Evolutionary conservation across 2,888 invertebrate species (phyloP).

Genomic region (Malacosoma neustria): DNA sequence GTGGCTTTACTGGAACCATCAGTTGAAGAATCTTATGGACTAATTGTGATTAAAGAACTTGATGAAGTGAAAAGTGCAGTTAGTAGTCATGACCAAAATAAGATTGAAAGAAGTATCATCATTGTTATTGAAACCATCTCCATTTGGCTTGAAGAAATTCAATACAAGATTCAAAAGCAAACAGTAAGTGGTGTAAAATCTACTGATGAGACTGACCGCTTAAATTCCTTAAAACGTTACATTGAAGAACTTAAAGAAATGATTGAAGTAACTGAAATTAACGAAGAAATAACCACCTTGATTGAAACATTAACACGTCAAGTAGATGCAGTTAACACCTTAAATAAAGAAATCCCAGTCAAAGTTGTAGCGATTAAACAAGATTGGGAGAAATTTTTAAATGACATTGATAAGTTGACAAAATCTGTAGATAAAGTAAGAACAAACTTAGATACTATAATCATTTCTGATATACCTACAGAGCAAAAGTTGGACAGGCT

Average conservation of each 20-base stretch:
- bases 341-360: constrained; percentile 59
- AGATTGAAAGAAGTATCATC: constrained; percentile 81
- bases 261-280: constrained; percentile 79
- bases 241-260: constrained; percentile 77
- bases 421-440: constrained; percentile 65
- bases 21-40: constrained; percentile 55
- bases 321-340: constrained; percentile 80
- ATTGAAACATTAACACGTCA: constrained; percentile 78
- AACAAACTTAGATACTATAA: constrained; percentile 68
- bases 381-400: constrained; percentile 82
- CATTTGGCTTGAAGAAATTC: constrained; percentile 89
- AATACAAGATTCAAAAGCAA: constrained; percentile 79
- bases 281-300: constrained; percentile 78
- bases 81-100: constrained; percentile 67
- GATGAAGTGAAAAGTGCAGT: constrained; percentile 75
- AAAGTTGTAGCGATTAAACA: constrained; percentile 74
- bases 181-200: constrained; percentile 32
- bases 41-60: constrained; percentile 77
- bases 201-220: constrained; percentile 37
- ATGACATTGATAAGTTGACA: constrained; percentile 75
- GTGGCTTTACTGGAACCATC: constrained; percentile 52
- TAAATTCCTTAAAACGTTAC: constrained; percentile 66
- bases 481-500: constrained; percentile 80
- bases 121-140: constrained; percentile 87
- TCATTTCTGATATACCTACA: constrained; percentile 78